Evolutionary conservation across 2,888 invertebrate genomes (phyloP), one percentile per base, ranked within the genome.

Genomic region (Anthophora plumipes): DNA sequence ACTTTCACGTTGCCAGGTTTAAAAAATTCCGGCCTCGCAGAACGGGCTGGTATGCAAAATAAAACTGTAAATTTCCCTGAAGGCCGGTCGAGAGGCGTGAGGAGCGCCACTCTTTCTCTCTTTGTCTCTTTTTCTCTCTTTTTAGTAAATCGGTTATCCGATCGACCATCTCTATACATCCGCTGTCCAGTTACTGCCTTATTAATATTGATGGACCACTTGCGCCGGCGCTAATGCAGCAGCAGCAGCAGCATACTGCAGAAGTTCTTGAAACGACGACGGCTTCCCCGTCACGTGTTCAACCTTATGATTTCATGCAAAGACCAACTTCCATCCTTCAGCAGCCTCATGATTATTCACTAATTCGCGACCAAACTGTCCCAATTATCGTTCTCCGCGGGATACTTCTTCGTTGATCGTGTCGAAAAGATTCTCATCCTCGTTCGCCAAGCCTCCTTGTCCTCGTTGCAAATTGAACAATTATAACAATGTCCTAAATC

Each of bases 121-220:
- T 43, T 20, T 80, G 14, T 25, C 14, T n/a, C 41, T 31, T 4
- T 31, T 48, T 57, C 7, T 60, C 41, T 31, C 59, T 52, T 76
- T 80, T 72, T 57, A 50, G 12, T 57, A 79, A 84, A 85, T 86
- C 73, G 78, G 77, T 71, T 77, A 78, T 80, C 66, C 82, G 69
- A 82, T 82, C 86, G 76, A 41, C 64, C 73, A 50, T 81, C 80
- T 76, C 76, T 70, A 74, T 82, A 39, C 71, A 54, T 79, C 67
- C 77, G 74, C 66, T 75, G 79, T 76, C 74, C 80, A 77, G 85
- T 86, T 86, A 85, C 81, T 83, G 82, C 83, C 88, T 90, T 90
- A 89, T 90, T 89, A 90, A 89, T 89, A 89, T 89, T 88, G 88
- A 90, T 89, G 85, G 87, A 80, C 87, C 87, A 85, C 82, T 87